phyloP scores from a whole-genome alignment of 37 sponge, comb jelly and placozoan genomes.

The Petrosia ficiformis region DNA sequence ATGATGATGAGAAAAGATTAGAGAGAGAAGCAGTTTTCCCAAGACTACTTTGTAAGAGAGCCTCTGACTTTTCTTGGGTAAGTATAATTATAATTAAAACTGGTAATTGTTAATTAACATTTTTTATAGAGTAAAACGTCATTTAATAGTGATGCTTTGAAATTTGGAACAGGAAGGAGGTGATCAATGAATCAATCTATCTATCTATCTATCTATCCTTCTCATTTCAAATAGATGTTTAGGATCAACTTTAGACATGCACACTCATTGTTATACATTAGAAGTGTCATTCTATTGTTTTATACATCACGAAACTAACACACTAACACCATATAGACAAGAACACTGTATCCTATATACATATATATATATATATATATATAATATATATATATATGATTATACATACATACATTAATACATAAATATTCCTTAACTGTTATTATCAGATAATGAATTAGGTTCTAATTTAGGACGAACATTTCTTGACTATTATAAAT shows the following conservation, averaged over 20 bases:
- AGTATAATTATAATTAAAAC: background rate
- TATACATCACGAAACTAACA: slow-evolving; percentile 18
- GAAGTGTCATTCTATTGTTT: slow-evolving; percentile 97
- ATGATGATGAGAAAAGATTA: slow-evolving; percentile 85
- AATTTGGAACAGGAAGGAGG: slow-evolving; percentile 95
- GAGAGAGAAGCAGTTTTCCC: slow-evolving; percentile 89
- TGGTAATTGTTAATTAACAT: background rate
- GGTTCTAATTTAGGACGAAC: slow-evolving; percentile 81
- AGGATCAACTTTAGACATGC: slow-evolving; percentile 64
- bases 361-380: background rate
- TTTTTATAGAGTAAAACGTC: slow-evolving; percentile 73
- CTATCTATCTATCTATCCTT: background rate
- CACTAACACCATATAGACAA: slow-evolving; percentile 65
- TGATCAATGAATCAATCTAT: slow-evolving; percentile 10
- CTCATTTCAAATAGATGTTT: too few relatives aligned
- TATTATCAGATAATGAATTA: slow-evolving; percentile 53
- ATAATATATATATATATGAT: background rate
- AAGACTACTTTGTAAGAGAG: slow-evolving; percentile 77
- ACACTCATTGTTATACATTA: slow-evolving; percentile 92
- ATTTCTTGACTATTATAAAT: slow-evolving; percentile 85
- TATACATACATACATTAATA: background rate
- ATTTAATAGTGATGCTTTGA: slow-evolving; percentile 91
- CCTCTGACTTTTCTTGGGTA: slow-evolving; percentile 93
- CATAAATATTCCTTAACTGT: slow-evolving; percentile 3
- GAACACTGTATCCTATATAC: slow-evolving; percentile 60